A percentile compares a stretch with the other conserved stretches of the same genome.
Conservation (phyloP, 2,797 vertebrate genomes). For the Streptopelia turtur region DNA sequence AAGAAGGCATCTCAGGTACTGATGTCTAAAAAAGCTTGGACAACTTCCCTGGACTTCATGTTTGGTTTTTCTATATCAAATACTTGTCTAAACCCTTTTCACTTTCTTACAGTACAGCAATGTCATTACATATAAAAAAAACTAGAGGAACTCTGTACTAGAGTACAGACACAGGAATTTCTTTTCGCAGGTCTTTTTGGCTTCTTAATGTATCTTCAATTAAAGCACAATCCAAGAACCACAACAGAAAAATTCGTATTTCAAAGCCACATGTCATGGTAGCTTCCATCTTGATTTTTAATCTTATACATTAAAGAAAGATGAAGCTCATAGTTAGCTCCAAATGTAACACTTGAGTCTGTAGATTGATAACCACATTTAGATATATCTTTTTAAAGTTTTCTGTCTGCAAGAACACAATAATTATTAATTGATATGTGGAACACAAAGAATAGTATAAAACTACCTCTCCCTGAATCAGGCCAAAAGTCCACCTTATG, state of each 20-base stretch:
- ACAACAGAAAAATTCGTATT: neutral
- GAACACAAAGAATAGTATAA: neutral
- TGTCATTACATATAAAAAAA: neutral
- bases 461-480: neutral
- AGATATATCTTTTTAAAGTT: neutral
- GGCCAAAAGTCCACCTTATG: neutral
- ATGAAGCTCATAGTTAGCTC: neutral
- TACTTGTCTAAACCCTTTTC: neutral
- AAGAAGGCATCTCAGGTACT: neutral
- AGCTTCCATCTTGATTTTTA: neutral
- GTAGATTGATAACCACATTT: neutral
- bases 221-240: neutral
- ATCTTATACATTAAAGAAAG: neutral
- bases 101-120: neutral
- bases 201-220: neutral
- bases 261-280: neutral
- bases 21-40: neutral
- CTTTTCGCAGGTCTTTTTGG: neutral
- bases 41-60: rapidly evolving
- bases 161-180: neutral
- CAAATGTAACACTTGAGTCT: neutral
- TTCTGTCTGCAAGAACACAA: neutral
- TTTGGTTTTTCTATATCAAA: neutral
- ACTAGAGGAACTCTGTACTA: rapidly evolving
- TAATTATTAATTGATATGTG: neutral